Base-by-base conservation (phyloP, 2,113 vertebrate species). In the Phocoena phocoena region DNA sequence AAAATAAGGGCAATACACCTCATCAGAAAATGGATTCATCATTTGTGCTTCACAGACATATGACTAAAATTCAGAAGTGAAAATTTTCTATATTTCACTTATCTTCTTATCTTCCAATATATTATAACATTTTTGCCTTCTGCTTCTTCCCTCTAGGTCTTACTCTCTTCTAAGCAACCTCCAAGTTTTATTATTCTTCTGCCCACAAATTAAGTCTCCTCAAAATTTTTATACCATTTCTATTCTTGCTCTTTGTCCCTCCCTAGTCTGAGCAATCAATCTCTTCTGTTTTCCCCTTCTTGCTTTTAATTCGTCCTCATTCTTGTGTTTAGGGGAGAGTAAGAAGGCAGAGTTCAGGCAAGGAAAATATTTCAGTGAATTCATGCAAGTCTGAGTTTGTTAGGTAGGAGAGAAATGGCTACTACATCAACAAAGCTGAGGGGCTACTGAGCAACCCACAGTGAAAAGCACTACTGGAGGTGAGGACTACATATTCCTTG, bases 291-390 rank as follows among this genome's bases (percentile, higher is more conserved):
- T 81, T 84, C 68, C 53, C 15, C 70, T 88, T 96, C 79, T 92
- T 81, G 68, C n/a, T 88, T 89, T 96, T 88, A 95, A 88, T 92
- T 89, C 23, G 90, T 82, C 36, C 68, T 96, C 58, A 90, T 94
- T 82, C 79, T 80, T 86, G 62, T n/a, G 55, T 58, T 41, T 79
- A 89, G 18, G 38, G 13, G 14, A 53, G 18, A 60, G 23, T 88
- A 84, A 83, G n/a, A 89, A 83, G 4, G 62, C 23, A 80, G 33
- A 74, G n/a, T 67, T 44, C 26, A 77, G 82, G 71, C 50, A 96
- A 88, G 23, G 60, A 21, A 96, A 97, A 70, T 7, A 53, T 70
- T 90, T 92, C 70, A 50, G 62, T 80, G 41, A 96, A 82, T 47
- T 70, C 50, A 85, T 53, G n/a, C 31, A 88, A 74, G 31, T n/a